phyloP scores from a whole-genome alignment of 2,797 vertebrate species.

The Peromyscus aztecus region DNA sequence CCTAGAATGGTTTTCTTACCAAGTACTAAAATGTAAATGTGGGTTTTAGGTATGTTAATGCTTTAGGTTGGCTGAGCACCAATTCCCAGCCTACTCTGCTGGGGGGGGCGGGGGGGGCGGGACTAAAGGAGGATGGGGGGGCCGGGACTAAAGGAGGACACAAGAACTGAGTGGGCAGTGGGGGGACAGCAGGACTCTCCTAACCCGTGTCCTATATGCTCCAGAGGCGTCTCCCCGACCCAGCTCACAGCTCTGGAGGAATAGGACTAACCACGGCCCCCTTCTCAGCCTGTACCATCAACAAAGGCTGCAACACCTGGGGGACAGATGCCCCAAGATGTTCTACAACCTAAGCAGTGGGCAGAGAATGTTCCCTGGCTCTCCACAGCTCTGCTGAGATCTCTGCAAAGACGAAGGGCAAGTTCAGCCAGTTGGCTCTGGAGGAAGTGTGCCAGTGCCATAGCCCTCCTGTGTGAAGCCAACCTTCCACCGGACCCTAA shows the following conservation, averaged over 20 bases:
- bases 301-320: neutral
- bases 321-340: neutral
- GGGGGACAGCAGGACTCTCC: constrained; percentile 11
- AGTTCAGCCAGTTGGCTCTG: neutral
- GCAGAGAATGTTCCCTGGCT: neutral
- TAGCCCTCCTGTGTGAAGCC: neutral
- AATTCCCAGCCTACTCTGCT: constrained; percentile 51
- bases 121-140: neutral
- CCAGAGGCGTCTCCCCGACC: neutral
- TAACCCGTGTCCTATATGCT: no score
- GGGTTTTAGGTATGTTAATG: constrained; percentile 76
- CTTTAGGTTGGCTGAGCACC: constrained; percentile 58
- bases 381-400: neutral
- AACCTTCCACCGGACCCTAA: neutral
- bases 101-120: neutral
- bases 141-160: neutral
- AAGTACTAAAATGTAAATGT: constrained; percentile 78
- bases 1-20: constrained; percentile 64
- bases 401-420: neutral
- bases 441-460: no score
- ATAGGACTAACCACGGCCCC: fast-evolving
- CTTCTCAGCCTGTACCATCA: neutral
- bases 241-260: neutral
- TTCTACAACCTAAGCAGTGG: neutral
- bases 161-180: no score